These are phyloP conservation scores for Meiosimyza decipiens DNA, from an alignment of 2,888 invertebrate species.

Conservation along the genomic window DNA sequence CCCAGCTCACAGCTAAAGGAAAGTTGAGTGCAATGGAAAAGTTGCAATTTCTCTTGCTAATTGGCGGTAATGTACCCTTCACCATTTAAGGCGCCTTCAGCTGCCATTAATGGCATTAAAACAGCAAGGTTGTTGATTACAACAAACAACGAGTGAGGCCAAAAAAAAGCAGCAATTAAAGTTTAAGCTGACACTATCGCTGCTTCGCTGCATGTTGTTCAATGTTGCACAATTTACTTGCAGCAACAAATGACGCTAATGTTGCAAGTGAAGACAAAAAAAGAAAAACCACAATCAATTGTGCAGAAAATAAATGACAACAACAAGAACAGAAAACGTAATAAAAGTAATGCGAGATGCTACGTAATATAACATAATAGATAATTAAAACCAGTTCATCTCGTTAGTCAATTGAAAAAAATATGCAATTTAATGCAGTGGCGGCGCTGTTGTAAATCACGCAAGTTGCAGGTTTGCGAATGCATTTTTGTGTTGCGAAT, in stretches of 20 bases:
- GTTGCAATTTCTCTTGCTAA: constrained; percentile 12
- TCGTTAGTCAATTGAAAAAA: constrained; percentile 2
- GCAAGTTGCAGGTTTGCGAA: no score
- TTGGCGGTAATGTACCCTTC: constrained; percentile 25
- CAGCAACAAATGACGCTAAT: neutral
- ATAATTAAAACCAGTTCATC: constrained; percentile 29
- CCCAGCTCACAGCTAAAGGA: constrained; percentile 11
- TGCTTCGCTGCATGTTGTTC: neutral
- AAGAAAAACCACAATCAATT: neutral
- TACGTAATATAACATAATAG: constrained; percentile 1
- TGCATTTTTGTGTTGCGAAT: no score
- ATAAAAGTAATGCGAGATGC: no score
- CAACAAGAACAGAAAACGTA: no score
- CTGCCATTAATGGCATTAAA: neutral
- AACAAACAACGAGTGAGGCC: neutral
- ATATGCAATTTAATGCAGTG: neutral
- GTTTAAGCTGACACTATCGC: constrained; percentile 14
- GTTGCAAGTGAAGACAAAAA: neutral
- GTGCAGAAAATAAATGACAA: no score
- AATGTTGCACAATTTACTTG: neutral
- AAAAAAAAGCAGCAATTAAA: constrained; percentile 19
- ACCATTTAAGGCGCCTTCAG: constrained; percentile 26
- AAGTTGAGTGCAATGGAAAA: neutral
- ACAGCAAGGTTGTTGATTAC: neutral
- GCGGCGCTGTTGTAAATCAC: no score